Base-by-base conservation (phyloP, 2,888 invertebrate species). In the Nemotelus pantherinus region DNA sequence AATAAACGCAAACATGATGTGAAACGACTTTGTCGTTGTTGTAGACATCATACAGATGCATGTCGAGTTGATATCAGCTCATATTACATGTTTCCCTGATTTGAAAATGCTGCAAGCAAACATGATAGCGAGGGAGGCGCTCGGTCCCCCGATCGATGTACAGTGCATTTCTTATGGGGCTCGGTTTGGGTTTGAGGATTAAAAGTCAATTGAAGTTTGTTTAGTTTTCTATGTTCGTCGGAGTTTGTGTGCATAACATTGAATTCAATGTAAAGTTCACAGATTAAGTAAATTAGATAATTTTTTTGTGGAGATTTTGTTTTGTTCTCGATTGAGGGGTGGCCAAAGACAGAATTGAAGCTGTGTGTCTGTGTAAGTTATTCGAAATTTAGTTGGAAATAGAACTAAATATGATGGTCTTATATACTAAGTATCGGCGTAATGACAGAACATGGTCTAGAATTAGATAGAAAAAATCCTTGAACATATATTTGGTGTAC, bases 131-230 rank as follows among this genome's bases (percentile, higher is more conserved):
- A 25, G n/a, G 67, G 43, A 41, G 7, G 41, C 7, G 63, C 7
- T 44, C 44, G 41, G 45, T 45, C 65, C 65, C 65, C 47, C 47
- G 44, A n/a, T 9, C 47, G 44, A n/a, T 9, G 3, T 63, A 41
- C 3, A 57, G 3, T 10, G 57, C 1, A 25, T 10, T 10, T 57
- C 10, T 9, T 4, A 4, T 63, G 39, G 45, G 45, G 43, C 7
- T 45, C 10, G 65, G 9, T 43, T 41, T n/a, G 65, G 47, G 47
- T 39, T 65, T 4, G 65, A 53, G 70, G 70, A 70, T 70, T 70
- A 70, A 53, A 70, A 70, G 70, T 70, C 70, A 70, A 70, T 70
- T 70, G 55, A 70, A 70, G 41, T 43, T 53, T 70, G n/a, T 70
- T 53, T 70, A 50, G 39, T 58, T 63, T 7, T 48, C 41, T 70